Percentiles rank a stretch among this genome's conserved stretches.
phyloP scores from a whole-genome alignment of 92 coral and sea anemone genomes.

The Desmophyllum pertusum region DNA sequence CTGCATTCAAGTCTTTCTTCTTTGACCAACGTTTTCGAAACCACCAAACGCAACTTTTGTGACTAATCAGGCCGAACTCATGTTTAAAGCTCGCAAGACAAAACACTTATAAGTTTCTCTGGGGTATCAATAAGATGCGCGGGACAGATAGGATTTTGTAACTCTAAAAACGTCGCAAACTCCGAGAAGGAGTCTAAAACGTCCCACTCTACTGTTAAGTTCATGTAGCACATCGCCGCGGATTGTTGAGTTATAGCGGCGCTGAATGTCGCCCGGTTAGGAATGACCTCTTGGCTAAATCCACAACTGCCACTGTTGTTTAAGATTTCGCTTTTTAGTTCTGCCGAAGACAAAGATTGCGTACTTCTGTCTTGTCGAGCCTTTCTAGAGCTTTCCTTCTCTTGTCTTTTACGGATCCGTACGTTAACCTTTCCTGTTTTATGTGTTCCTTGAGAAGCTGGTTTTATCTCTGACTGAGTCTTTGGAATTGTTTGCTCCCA shows the following conservation, averaged over 20 bases:
- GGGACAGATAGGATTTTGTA: constrained; percentile 95
- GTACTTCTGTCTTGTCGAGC: constrained; percentile 48
- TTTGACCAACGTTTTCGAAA: background rate
- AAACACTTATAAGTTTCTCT: constrained; percentile 89
- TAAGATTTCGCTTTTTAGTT: constrained; percentile 52
- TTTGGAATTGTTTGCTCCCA: constrained; percentile 31
- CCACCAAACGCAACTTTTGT: background rate
- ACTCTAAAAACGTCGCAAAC: constrained; percentile 91
- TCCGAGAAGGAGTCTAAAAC: constrained; percentile 92
- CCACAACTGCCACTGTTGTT: constrained; percentile 33
- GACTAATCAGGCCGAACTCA: background rate
- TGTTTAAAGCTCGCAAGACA: constrained; percentile 68
- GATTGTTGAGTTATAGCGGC: constrained; percentile 19
- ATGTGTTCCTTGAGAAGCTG: constrained; percentile 14
- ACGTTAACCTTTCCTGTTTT: constrained; percentile 39
- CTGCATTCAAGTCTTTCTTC: background rate
- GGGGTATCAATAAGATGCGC: constrained; percentile 97
- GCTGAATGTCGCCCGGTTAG: constrained; percentile 11
- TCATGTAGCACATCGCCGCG: constrained; percentile 28
- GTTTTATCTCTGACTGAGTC: constrained; percentile 16
- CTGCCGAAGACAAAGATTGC: constrained; percentile 51
- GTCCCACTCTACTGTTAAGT: constrained; percentile 81
- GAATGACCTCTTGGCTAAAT: constrained; percentile 8
- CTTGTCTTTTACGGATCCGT: constrained; percentile 30
- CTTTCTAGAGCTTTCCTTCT: constrained; percentile 24